Evolutionary conservation across 30 jellyfish, hydroid and myxozoan genomes (phyloP), one percentile per base, ranked within the genome.

Genomic region (Catostylus mosaicus): DNA sequence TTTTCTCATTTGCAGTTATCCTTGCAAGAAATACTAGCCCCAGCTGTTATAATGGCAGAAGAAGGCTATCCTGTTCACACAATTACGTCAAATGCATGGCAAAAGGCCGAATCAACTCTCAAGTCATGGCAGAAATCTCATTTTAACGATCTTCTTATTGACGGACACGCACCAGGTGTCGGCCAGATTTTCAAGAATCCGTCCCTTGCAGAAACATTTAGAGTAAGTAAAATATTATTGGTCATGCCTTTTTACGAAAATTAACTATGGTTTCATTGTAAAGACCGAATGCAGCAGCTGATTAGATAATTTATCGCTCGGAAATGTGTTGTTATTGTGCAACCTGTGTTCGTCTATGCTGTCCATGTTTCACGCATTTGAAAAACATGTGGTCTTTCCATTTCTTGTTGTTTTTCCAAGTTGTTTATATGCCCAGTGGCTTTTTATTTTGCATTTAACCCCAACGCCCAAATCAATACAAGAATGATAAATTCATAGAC

Each of bases 1-100:
- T n/a, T n/a, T n/a, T n/a, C n/a, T n/a, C 18, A 29, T 19, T 62
- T 84, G 22, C 90, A 90, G 97, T 33, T 90, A 52, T 47, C 93
- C 2, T 84, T 91, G 19, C 30, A 43, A 24, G 86, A 85, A 73
- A 75, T 91, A 56, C 64, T 91, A 9, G 38, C 78, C 30, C 98
- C 95, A 8, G 93, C 98, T 18, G 76, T 91, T 56, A 33, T 23
- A 11, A 60, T 86, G 61, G 96, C 95, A 16, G 95, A 91, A 74
- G 85, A 63, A 50, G 98, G 98, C 0, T 91, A 70, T 69, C 96
- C 96, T 36, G 98, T 91, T 19, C 98, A 91, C 62, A 87, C 89
- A 1, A 57, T 91, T 31, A 54, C 96, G 19, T 91, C 98, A 14
- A 63, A 72, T 56, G 82, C 82, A 0, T 89, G 94, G 95, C 52